A percentile compares a stretch with the other conserved stretches of the same genome.
Conservation (phyloP, 2,888 invertebrate genomes). For the Caenorhabditis uteleia region DNA sequence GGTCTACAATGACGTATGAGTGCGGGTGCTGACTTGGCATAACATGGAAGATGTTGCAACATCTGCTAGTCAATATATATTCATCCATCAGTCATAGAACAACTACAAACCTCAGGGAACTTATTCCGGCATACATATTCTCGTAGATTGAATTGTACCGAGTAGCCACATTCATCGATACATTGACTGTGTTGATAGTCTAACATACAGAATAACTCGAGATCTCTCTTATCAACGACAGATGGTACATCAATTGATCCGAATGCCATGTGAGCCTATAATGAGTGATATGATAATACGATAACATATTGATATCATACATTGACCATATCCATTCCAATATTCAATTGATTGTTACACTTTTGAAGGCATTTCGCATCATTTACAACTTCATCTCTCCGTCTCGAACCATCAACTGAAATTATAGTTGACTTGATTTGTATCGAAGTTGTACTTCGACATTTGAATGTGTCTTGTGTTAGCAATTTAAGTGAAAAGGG, state of each 20-base stretch:
- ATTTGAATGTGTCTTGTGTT: too few species aligned
- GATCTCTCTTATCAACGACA: conserved; percentile 60
- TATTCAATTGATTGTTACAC: conserved; percentile 64
- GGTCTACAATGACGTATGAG: conserved; percentile 59
- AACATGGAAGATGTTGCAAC: conserved; percentile 60
- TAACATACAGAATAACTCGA: conserved; percentile 65
- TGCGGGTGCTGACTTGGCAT: conserved; percentile 52
- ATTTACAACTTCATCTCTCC: conserved; percentile 55
- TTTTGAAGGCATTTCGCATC: conserved; percentile 63
- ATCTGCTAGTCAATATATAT: conserved; percentile 53
- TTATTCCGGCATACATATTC: conserved; percentile 65
- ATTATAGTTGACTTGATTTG: too few species aligned
- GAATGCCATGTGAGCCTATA: conserved; percentile 67
- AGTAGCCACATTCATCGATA: conserved; percentile 65
- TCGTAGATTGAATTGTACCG: conserved; percentile 68
- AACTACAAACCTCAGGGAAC: conserved; percentile 51
- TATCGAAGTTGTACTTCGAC: too few species aligned
- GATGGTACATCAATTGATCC: conserved; percentile 68
- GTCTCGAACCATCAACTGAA: conserved; percentile 40
- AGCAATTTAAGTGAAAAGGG: too few species aligned
- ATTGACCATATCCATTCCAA: conserved; percentile 69
- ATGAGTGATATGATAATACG: background rate
- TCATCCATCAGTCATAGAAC: background rate
- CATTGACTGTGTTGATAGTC: conserved; percentile 62
- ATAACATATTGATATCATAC: conserved; percentile 24